Evolutionary conservation across 1,140 invertebrate species (phyloP), one percentile per base, ranked within the genome.

Genomic region (Hermetia illucens): DNA sequence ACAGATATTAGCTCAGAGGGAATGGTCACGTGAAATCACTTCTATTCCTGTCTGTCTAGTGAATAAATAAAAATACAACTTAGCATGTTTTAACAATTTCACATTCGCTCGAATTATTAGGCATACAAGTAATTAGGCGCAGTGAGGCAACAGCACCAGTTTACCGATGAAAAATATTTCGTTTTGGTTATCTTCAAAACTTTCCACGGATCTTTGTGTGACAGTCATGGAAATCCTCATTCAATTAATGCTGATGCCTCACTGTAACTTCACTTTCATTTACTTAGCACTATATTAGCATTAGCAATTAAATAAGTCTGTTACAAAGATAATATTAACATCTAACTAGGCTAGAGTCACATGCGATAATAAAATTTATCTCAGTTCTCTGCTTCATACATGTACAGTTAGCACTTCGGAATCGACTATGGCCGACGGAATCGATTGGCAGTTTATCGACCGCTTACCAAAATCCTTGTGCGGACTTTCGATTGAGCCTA

Each of bases 401-500:
- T 71, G 66, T 33, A 70, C 69, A 40, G 69, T 69, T 18, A 71
- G 54, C 45, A 70, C 61, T 49, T 70, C 68, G 39, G 65, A 59
- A 8, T 66, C 62, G 13, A 52, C 55, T 12, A 19, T 8, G 24
- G 50, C 43, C 12, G 57, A 50, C 17, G 57, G 63, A 21, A 59
- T 42, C 33, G 57, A 51, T 43, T 59, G 55, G 45, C 57, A 60
- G 36, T 59, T 59, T 21, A 60, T 60, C 5, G 57, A 57, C 9
- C 77, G 75, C 61, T 84, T 83, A 43, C 70, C 78, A 60, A 82
- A 82, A 48, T 83, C 80, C 64, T 84, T 85, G 49, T 77, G 72
- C 8, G 72, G 70, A 52, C 79, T 78, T 47, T 77, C 74, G 42
- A 70, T 70, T 25, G 78, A 77, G 44, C 75, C 74, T 36, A 79